Percentiles rank a stretch among this genome's conserved stretches.
Evolutionary conservation across 2,797 vertebrate species (phyloP).

Genomic region (Peromyscus eremicus): DNA sequence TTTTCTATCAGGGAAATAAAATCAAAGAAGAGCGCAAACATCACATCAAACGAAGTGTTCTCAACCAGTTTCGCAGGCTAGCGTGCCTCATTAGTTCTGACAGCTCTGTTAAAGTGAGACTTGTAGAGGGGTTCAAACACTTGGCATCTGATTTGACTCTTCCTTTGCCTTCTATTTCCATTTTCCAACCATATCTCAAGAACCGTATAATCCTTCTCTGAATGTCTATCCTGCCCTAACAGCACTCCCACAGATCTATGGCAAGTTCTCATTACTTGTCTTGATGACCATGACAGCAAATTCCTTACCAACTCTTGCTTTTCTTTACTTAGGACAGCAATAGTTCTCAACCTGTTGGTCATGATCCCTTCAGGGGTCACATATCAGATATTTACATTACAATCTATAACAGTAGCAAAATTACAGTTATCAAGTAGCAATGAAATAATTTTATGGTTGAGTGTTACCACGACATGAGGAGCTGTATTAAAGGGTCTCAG

Average conservation of each 20-base stretch:
- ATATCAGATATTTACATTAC: neutral
- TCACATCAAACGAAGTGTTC: constrained; percentile 69
- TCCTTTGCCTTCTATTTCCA: constrained; percentile 40
- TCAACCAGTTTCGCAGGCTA: constrained; percentile 35
- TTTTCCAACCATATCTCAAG: constrained; percentile 7
- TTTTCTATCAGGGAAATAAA: constrained; percentile 61
- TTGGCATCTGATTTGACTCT: constrained; percentile 38
- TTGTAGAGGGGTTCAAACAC: constrained; percentile 5
- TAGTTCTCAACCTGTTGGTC: neutral
- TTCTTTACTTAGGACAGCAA: neutral
- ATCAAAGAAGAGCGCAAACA: constrained; percentile 74
- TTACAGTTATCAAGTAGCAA: neutral
- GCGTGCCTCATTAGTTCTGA: constrained; percentile 50
- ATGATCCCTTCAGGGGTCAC: neutral
- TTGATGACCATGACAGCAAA: neutral
- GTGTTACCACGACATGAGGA: neutral
- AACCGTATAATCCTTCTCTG: neutral
- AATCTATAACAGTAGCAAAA: neutral
- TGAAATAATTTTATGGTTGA: neutral
- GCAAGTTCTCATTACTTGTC: neutral
- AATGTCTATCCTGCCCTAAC: neutral
- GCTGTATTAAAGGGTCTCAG: neutral
- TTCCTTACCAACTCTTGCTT: neutral
- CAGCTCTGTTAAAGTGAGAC: neutral
- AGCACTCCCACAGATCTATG: neutral